Evolutionary conservation across 2,888 invertebrate genomes (phyloP).

Genomic region (Leucozona laternaria): DNA sequence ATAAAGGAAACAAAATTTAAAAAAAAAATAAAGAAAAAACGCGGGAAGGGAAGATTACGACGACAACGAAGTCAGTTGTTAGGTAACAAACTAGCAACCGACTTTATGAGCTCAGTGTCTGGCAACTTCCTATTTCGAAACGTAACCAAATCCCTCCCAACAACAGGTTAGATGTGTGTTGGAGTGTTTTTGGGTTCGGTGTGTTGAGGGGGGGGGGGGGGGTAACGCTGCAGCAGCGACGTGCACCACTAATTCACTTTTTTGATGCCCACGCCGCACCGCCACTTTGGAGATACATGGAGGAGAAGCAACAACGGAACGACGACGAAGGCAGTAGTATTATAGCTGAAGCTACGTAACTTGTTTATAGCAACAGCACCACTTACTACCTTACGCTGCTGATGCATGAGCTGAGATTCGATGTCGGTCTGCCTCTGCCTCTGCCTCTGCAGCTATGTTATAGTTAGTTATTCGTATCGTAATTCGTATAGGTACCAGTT

Average conservation of each 20-base stretch:
- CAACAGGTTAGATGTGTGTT: slow-evolving; percentile 72
- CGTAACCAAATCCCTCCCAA: slow-evolving; percentile 75
- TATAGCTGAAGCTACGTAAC: slow-evolving; percentile 67
- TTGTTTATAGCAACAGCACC: slow-evolving; percentile 71
- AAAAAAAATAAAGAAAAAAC: slow-evolving; percentile 6
- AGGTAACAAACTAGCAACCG: slow-evolving; percentile 74
- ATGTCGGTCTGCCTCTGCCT: slow-evolving; percentile 38
- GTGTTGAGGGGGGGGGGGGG: slow-evolving; percentile 5
- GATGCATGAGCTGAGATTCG: slow-evolving; percentile 62
- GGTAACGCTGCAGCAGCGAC: slow-evolving; percentile 57
- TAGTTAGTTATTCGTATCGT: slow-evolving; percentile 39
- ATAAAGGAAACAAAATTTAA: slow-evolving; percentile 30
- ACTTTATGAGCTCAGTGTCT: slow-evolving; percentile 74
- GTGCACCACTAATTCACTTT: slow-evolving; percentile 76
- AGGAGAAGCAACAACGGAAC: slow-evolving; percentile 52
- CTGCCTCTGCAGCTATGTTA: neutral
- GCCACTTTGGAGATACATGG: slow-evolving; percentile 47
- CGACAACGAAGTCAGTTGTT: slow-evolving; percentile 67
- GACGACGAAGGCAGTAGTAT: slow-evolving; percentile 32
- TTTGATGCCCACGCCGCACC: slow-evolving; percentile 74
- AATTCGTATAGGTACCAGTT: slow-evolving; percentile 51
- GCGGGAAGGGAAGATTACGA: slow-evolving; percentile 48
- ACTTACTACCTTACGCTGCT: slow-evolving; percentile 54
- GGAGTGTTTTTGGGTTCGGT: neutral
- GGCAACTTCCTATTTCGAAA: slow-evolving; percentile 76